Conservation (phyloP, 2,888 invertebrate genomes). For the Hirtodrosophila histrioides region DNA sequence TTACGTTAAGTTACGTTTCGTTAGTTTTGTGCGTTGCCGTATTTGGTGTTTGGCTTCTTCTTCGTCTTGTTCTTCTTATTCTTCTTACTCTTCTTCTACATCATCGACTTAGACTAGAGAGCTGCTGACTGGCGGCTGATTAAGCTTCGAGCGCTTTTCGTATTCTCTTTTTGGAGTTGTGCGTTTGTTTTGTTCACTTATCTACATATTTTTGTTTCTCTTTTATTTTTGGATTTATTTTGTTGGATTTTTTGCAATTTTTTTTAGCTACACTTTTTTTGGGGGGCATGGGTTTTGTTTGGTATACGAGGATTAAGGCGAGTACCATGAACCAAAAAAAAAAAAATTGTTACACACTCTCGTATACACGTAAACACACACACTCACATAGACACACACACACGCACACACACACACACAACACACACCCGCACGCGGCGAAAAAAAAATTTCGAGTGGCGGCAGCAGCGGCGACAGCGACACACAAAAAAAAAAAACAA, state of each 20-base stretch:
- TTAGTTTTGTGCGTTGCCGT: slow-evolving; percentile 47
- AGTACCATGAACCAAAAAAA: slow-evolving; percentile 33
- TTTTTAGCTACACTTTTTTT: slow-evolving; percentile 26
- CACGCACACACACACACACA: slow-evolving; percentile 10
- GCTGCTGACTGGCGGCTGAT: slow-evolving; percentile 18
- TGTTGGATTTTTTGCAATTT: slow-evolving; percentile 9
- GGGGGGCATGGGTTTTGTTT: slow-evolving; percentile 45
- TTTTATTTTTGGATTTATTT: slow-evolving; percentile 10
- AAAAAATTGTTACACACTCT: slow-evolving; percentile 28
- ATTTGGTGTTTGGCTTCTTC: slow-evolving; percentile 27
- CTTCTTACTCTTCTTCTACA: too few relatives aligned
- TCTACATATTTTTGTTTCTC: background rate
- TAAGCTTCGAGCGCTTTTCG: slow-evolving; percentile 29
- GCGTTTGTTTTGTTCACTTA: slow-evolving; percentile 24
- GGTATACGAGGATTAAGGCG: slow-evolving; percentile 38
- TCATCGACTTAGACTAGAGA: slow-evolving; percentile 27
- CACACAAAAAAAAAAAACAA: slow-evolving; percentile 28
- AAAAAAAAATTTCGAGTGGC: slow-evolving; percentile 35
- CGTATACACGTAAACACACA: slow-evolving; percentile 22
- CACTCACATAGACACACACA: slow-evolving; percentile 11
- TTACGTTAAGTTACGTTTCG: slow-evolving; percentile 24
- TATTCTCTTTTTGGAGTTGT: slow-evolving; percentile 31
- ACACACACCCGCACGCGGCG: slow-evolving; percentile 28
- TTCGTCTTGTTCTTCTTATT: too few relatives aligned
- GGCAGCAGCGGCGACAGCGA: slow-evolving; percentile 32